Conservation (phyloP, 2,888 invertebrate genomes). For the Melinaea menophilus region DNA sequence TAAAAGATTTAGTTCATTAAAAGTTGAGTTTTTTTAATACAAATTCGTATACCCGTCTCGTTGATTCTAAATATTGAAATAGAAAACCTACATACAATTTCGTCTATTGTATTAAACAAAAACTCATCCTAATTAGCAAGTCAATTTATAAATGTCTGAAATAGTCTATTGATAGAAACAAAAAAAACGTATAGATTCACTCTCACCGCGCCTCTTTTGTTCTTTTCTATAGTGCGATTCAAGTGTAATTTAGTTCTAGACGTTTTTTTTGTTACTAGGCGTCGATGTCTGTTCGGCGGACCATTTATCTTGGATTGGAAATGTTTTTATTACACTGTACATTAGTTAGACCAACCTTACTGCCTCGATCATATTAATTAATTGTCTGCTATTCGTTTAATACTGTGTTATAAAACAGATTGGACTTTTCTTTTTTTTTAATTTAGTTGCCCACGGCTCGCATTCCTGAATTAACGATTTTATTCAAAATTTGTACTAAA, state of each 20-base stretch:
- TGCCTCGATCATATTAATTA: constrained; percentile 7
- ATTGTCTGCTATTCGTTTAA: background rate
- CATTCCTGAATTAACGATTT: too few species aligned
- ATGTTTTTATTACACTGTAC: constrained; percentile 1
- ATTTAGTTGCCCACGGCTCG: too few species aligned
- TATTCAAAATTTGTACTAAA: too few species aligned
- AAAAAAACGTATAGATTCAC: constrained; percentile 42
- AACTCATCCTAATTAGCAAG: constrained; percentile 5
- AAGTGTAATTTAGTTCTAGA: constrained; percentile 53
- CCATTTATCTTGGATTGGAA: constrained; percentile 41
- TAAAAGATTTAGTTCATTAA: too few species aligned
- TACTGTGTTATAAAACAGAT: background rate
- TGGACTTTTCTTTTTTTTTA: too few species aligned
- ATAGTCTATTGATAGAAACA: constrained; percentile 16
- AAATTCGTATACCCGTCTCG: too few species aligned
- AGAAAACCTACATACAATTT: too few species aligned
- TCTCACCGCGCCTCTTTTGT: constrained; percentile 57
- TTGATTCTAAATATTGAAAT: too few species aligned
- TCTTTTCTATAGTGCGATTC: constrained; percentile 45
- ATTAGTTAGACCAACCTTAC: background rate
- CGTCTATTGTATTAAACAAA: too few species aligned
- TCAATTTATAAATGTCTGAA: background rate
- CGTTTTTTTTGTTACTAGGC: constrained; percentile 41
- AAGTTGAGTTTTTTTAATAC: too few species aligned
- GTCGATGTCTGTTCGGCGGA: constrained; percentile 42